These are phyloP conservation scores for Fratercula arctica DNA, from an alignment of 2,797 vertebrate genomes.

Conservation along the genomic window DNA sequence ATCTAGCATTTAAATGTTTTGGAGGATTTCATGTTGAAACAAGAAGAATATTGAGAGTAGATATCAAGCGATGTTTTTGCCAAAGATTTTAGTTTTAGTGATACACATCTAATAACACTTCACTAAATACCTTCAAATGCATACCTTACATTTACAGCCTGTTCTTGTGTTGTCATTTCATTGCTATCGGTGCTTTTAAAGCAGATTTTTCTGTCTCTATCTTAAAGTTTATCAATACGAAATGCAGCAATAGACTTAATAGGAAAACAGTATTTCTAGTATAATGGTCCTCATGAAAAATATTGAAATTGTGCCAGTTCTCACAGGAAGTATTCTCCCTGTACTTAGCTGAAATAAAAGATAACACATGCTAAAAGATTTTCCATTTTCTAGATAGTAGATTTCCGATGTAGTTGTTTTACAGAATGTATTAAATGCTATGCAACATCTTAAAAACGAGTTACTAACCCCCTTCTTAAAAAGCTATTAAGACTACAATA, in stretches of 20 bases:
- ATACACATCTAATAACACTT: not conserved
- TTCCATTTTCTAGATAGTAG: not conserved
- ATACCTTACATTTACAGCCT: not conserved
- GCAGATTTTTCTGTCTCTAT: not conserved
- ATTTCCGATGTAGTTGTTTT: not conserved
- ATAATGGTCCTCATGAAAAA: constrained; percentile 5
- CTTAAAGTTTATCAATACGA: not conserved
- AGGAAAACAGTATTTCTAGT: not conserved
- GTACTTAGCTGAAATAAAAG: not conserved
- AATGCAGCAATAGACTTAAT: not conserved
- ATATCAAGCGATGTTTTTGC: not conserved
- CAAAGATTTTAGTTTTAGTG: not conserved
- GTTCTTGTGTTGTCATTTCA: not conserved
- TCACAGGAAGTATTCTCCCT: not conserved
- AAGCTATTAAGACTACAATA: not conserved
- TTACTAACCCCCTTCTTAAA: not conserved
- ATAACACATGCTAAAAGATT: not conserved
- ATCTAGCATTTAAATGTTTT: not conserved
- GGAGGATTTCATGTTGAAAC: not conserved
- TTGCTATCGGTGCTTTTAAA: not conserved
- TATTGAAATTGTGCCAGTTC: not conserved
- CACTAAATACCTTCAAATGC: not conserved
- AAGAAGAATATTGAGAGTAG: not conserved
- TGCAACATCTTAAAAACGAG: not conserved
- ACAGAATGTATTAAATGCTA: not conserved